Conservation (phyloP, 1,140 invertebrate species). For the Phthorimaea operculella region DNA sequence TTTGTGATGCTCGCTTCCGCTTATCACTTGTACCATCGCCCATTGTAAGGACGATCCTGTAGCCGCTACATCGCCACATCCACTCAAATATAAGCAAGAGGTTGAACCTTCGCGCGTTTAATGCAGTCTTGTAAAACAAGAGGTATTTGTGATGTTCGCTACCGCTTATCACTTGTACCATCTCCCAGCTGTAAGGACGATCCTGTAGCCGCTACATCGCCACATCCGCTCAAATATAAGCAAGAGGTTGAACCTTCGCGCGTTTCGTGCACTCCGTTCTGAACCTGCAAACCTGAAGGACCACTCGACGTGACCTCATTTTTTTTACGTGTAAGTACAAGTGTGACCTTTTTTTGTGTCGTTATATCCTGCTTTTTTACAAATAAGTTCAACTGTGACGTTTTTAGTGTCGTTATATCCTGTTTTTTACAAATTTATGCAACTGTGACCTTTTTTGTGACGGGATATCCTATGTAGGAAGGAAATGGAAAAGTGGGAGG, state of each 20-base stretch:
- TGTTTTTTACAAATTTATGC: too few relatives aligned
- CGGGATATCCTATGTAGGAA: too few relatives aligned
- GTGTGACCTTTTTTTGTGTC: too few relatives aligned
- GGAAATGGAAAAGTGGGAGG: too few relatives aligned
- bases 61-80: background rate
- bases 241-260: background rate
- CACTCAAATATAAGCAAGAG: background rate
- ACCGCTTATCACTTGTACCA: background rate
- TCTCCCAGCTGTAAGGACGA: background rate
- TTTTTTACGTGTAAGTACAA: too few relatives aligned
- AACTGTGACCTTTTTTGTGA: too few relatives aligned
- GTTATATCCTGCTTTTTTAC: too few relatives aligned
- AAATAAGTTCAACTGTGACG: too few relatives aligned
- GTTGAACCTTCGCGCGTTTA: background rate
- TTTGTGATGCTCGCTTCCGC: background rate
- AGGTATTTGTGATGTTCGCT: background rate
- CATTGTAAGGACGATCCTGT: background rate
- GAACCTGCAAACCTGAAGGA: background rate
- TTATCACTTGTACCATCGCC: background rate
- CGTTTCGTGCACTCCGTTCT: background rate
- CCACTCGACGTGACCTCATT: too few relatives aligned
- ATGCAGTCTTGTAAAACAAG: too few relatives aligned
- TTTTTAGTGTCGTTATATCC: too few relatives aligned
- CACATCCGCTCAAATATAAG: background rate
- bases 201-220: background rate